Conservation (phyloP, 2,113 vertebrate genomes). For the Gallinago undulata region DNA sequence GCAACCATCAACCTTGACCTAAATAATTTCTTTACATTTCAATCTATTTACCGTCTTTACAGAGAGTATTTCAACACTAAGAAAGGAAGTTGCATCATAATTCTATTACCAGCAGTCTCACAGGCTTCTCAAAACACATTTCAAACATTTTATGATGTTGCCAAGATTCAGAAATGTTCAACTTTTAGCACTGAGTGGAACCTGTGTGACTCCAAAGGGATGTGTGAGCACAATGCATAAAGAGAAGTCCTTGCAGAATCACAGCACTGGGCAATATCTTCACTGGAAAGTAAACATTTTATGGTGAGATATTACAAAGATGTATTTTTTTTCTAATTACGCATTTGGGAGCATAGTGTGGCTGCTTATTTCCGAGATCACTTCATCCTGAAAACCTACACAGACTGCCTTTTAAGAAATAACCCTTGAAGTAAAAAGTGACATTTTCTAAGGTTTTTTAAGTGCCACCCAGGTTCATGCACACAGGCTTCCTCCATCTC, state of each 20-base stretch:
- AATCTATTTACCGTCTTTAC: background rate
- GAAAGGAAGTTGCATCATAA: background rate
- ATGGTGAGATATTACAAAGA: background rate
- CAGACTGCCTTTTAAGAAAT: background rate
- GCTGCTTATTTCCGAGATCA: background rate
- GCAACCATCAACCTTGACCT: background rate
- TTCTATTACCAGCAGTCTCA: background rate
- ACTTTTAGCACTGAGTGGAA: background rate
- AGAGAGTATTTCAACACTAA: background rate
- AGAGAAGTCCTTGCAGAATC: background rate
- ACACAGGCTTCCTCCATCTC: background rate
- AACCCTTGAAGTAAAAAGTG: background rate
- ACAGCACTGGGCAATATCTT: background rate
- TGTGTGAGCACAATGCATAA: fast-evolving
- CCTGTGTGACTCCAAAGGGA: background rate
- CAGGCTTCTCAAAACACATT: background rate
- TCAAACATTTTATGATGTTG: background rate
- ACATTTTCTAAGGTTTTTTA: background rate
- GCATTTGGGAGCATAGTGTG: background rate
- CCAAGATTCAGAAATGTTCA: background rate
- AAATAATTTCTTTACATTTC: background rate
- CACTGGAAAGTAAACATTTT: background rate
- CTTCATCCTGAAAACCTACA: background rate
- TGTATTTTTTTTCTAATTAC: background rate
- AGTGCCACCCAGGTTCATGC: background rate